phyloP scores from a whole-genome alignment of 2,888 invertebrate genomes.

The Celastrina argiolus region DNA sequence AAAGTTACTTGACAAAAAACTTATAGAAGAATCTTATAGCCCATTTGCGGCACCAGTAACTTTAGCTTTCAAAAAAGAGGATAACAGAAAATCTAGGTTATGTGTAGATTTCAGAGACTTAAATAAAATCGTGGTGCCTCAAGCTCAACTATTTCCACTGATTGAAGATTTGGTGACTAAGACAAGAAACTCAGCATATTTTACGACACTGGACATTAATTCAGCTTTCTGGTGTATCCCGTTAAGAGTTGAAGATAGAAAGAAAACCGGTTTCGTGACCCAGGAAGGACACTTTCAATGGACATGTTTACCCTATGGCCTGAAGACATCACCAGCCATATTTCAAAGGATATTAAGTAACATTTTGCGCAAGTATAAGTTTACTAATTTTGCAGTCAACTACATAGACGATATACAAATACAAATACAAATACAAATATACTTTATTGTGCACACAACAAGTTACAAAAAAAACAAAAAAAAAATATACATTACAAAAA shows the following conservation, averaged over 20 bases:
- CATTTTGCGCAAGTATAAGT: conserved; percentile 36
- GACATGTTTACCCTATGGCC: conserved; percentile 32
- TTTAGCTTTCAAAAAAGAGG: conserved; percentile 25
- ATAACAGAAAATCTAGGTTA: too few relatives aligned
- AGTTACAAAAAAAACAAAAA: too few relatives aligned
- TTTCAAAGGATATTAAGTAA: conserved; percentile 45
- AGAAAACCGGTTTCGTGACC: conserved; percentile 40
- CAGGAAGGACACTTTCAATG: too few relatives aligned
- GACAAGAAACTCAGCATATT: conserved; percentile 43
- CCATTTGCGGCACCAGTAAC: conserved; percentile 36
- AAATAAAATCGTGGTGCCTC: conserved; percentile 41
- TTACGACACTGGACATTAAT: conserved; percentile 44
- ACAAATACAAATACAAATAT: too few relatives aligned
- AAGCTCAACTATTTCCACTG: conserved; percentile 44
- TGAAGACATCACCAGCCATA: conserved; percentile 44
- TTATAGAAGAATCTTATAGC: conserved; percentile 37
- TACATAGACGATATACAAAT: conserved; percentile 33
- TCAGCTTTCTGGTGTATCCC: conserved; percentile 51
- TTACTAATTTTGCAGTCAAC: conserved; percentile 29
- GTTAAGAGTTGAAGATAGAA: conserved; percentile 37
- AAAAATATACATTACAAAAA: too few relatives aligned
- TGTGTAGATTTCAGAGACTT: too few relatives aligned
- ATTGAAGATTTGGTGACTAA: conserved; percentile 44
- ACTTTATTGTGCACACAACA: too few relatives aligned
- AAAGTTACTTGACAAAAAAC: conserved; percentile 31